Evolutionary conservation across 1,140 invertebrate species (phyloP).

Genomic region (Notospermus geniculatus): DNA sequence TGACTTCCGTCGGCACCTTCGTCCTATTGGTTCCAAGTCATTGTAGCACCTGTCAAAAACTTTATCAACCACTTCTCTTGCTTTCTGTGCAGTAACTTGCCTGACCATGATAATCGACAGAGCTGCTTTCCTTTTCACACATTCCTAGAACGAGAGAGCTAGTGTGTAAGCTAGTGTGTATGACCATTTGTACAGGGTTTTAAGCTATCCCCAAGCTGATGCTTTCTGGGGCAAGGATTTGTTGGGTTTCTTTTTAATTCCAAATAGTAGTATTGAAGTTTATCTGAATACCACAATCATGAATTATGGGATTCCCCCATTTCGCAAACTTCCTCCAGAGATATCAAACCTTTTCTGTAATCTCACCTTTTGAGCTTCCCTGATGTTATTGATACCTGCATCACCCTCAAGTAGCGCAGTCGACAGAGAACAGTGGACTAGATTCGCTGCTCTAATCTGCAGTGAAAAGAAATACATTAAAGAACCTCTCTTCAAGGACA

Average conservation of each 20-base stretch:
- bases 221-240: too few species aligned
- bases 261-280: neutral
- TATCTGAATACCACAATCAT: too few species aligned
- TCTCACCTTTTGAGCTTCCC: constrained; percentile 63
- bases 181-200: too few species aligned
- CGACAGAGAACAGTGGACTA: constrained; percentile 86
- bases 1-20: constrained; percentile 51
- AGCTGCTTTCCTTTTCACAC: constrained; percentile 85
- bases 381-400: constrained; percentile 68
- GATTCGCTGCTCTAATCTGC: constrained; percentile 68
- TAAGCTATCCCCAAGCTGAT: too few species aligned
- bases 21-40: constrained; percentile 89
- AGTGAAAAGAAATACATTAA: too few species aligned
- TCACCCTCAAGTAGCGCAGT: constrained; percentile 76
- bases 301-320: too few species aligned
- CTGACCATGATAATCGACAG: constrained; percentile 78
- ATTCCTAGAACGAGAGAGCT: constrained; percentile 64
- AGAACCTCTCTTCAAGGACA: too few species aligned
- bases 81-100: constrained; percentile 71
- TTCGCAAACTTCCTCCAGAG: too few species aligned
- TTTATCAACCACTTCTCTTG: constrained; percentile 73
- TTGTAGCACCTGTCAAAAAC: constrained; percentile 91
- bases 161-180: too few species aligned
- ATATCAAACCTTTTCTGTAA: constrained; percentile 4
- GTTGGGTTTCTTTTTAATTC: too few species aligned